Evolutionary conservation across 64 coral and sea anemone genomes (phyloP), one percentile per base, ranked within the genome.

Genomic region (Montipora sp.): DNA sequence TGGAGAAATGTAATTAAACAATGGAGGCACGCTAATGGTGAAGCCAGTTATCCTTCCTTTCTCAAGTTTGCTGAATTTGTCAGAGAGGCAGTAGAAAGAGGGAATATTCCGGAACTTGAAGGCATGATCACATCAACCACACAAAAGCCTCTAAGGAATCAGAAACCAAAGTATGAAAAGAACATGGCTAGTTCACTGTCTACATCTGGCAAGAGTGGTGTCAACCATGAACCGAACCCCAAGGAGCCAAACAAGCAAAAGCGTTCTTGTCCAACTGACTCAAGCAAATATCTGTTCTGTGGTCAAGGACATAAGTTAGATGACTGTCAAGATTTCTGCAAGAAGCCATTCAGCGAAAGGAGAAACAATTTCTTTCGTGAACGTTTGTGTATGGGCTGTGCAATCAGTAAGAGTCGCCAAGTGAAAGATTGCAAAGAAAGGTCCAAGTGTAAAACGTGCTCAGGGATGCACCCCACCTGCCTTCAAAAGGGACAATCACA

Each of bases 281-380:
- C 57, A 49, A 45, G 43, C 48, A 80, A 57, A 6, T 53, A 19
- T 23, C 50, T 83, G 80, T 92, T 83, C 24, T 92, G 81, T 75
- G 45, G 11, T 73, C 22, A 60, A 61, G 27, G 7, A 3, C 90
- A 92, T 75, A 51, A 75, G 4, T 75, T 86, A 14, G 71, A 92
- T 48, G 46, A 84, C 8, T 92, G 81, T 59, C 86, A 66, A 45
- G 60, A 73, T 5, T 92, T 92, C 67, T n/a, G 21, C 18, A 79
- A 75, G 18, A 84, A 77, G 60, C 71, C 71, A 7, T 59, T 61
- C 55, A 61, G 12, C 6, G 79, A 75, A 58, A 84, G 90, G 45
- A 92, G 73, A 72, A 58, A 83, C 79, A 1, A 2, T 36, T 92
- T 92, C 18, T 92, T 92, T 72, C 72, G 63, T 65, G 75, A 59